Evolutionary conservation across 2,888 invertebrate genomes (phyloP).

Genomic region (Actias luna): DNA sequence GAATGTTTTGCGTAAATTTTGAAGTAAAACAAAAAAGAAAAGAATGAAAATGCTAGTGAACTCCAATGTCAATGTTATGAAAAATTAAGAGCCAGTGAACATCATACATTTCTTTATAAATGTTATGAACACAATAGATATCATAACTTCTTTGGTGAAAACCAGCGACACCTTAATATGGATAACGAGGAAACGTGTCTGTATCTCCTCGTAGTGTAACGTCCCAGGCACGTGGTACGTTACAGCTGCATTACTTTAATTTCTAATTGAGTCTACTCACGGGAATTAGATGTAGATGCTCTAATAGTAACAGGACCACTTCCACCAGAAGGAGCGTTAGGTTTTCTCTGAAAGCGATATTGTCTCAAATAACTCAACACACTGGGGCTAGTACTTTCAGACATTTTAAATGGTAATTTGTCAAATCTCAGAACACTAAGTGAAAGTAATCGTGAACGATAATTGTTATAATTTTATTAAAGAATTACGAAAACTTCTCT

Average conservation of each 20-base stretch:
- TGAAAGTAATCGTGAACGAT: slow-evolving; percentile 31
- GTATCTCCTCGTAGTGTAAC: slow-evolving; percentile 19
- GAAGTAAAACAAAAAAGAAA: too few relatives aligned
- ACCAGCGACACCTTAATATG: not conserved
- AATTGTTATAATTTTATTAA: slow-evolving; percentile 42
- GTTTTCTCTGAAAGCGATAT: slow-evolving; percentile 86
- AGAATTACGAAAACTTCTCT: slow-evolving; percentile 55
- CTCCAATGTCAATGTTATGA: too few relatives aligned
- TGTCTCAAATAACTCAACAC: slow-evolving; percentile 84
- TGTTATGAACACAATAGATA: not conserved
- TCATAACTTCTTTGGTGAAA: not conserved
- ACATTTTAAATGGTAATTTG: slow-evolving; percentile 53
- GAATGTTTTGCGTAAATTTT: too few relatives aligned
- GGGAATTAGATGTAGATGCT: slow-evolving; percentile 60
- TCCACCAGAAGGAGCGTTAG: slow-evolving; percentile 56
- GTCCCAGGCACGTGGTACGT: slow-evolving; percentile 12
- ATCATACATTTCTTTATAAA: not conserved
- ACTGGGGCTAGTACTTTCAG: slow-evolving; percentile 79
- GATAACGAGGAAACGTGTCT: slow-evolving; percentile 13
- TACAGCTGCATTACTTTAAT: not conserved
- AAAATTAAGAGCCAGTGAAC: too few relatives aligned
- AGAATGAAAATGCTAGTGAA: too few relatives aligned
- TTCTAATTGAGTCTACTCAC: slow-evolving; percentile 51
- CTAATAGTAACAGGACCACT: slow-evolving; percentile 60
- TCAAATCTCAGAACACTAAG: slow-evolving; percentile 32